Percentiles rank a stretch among this genome's conserved stretches.
These are phyloP conservation scores for Patagioenas fasciata DNA, from an alignment of 2,113 vertebrate genomes.

Conservation along the genomic window DNA sequence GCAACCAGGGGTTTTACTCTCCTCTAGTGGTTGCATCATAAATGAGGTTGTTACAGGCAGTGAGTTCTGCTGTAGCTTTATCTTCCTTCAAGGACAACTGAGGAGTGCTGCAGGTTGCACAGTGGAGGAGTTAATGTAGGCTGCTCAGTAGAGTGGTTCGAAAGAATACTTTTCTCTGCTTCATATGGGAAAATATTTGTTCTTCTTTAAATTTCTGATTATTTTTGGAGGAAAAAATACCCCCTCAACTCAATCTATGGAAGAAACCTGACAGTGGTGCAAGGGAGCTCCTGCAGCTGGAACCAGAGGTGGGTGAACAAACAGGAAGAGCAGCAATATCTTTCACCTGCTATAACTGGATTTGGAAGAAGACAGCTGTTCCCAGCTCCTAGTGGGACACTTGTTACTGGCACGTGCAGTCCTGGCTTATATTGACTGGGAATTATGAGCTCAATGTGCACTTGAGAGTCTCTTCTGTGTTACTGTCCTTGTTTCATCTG, in stretches of 20 bases:
- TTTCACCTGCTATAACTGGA: background rate
- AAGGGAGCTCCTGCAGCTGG: background rate
- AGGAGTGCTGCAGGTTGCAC: background rate
- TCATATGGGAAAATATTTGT: background rate
- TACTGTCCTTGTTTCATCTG: background rate
- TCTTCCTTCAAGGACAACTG: background rate
- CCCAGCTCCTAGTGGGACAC: background rate
- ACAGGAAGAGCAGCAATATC: background rate
- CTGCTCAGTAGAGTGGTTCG: background rate
- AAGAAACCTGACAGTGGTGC: background rate
- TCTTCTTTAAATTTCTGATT: background rate
- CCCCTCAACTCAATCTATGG: background rate
- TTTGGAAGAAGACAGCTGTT: background rate
- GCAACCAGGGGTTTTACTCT: background rate
- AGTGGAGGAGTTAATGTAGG: background rate
- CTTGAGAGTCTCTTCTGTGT: background rate
- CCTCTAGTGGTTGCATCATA: background rate
- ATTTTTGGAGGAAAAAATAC: background rate
- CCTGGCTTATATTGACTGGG: background rate
- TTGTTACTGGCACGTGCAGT: background rate
- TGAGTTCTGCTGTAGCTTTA: background rate
- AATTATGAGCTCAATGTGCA: background rate
- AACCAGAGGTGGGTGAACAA: background rate
- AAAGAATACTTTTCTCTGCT: background rate
- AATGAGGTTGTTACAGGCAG: background rate